These are phyloP conservation scores for Drosophila quinaria DNA, from an alignment of 2,888 invertebrate genomes.

Conservation along the genomic window DNA sequence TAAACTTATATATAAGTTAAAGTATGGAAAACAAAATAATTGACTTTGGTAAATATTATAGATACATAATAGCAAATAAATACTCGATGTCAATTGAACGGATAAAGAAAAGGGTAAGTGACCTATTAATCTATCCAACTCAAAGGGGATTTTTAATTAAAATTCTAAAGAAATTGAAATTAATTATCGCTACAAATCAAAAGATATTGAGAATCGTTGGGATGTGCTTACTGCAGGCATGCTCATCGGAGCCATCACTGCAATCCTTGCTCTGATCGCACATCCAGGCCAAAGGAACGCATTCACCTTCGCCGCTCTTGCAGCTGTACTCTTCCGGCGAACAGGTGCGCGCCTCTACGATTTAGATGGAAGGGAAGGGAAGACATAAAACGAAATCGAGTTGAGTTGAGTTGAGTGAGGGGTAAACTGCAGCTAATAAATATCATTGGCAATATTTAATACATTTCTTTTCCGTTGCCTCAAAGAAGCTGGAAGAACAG, in stretches of 20 bases:
- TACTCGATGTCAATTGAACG: background rate
- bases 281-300: conserved; percentile 97
- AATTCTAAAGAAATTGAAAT: conserved; percentile 16
- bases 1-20: background rate
- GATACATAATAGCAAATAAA: conserved; percentile 1
- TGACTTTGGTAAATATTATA: background rate
- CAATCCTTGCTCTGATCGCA: conserved; percentile 96
- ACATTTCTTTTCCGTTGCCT: conserved; percentile 47
- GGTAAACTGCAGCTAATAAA: conserved; percentile 51
- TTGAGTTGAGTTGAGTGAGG: conserved; percentile 7
- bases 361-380: conserved; percentile 76
- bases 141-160: background rate
- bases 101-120: background rate
- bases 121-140: background rate
- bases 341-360: conserved; percentile 93
- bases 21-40: conserved; percentile 7
- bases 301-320: conserved; percentile 93
- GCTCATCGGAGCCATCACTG: conserved; percentile 95
- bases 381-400: conserved; percentile 25
- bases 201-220: conserved; percentile 3
- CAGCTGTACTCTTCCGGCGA: conserved; percentile 95
- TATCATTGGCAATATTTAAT: conserved; percentile 47
- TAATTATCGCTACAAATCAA: conserved; percentile 42
- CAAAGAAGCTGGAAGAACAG: conserved; percentile 28
- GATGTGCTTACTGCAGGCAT: conserved; percentile 93